Conservation (phyloP, 2,888 invertebrate genomes). For the Phyto melanocephala region DNA sequence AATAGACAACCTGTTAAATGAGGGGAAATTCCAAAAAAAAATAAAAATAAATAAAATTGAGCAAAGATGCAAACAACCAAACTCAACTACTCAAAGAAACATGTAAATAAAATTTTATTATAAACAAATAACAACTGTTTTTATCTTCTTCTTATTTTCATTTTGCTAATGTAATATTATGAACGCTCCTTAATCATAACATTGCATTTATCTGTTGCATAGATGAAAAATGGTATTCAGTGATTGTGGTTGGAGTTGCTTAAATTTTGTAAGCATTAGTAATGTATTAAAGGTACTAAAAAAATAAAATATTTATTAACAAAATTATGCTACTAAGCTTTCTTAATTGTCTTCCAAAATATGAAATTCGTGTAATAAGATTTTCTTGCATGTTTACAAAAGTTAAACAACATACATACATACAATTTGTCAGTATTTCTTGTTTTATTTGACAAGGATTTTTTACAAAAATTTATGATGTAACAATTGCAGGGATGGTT, state of each 20-base stretch:
- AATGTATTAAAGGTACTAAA: conserved; percentile 19
- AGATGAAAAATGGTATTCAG: no score
- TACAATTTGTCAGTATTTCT: neutral
- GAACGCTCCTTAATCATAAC: conserved; percentile 62
- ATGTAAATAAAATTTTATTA: neutral
- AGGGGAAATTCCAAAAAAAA: conserved; percentile 45
- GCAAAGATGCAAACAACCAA: neutral
- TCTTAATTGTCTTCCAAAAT: conserved; percentile 44
- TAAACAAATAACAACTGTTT: conserved; percentile 19
- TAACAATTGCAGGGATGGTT: conserved; percentile 45
- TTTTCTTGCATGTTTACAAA: conserved; percentile 46
- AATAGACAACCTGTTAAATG: conserved; percentile 39
- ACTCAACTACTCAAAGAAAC: neutral
- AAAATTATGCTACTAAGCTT: conserved; percentile 36
- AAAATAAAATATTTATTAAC: conserved; percentile 31
- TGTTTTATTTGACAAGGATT: conserved; percentile 30
- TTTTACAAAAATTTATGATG: conserved; percentile 36
- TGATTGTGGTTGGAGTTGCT: conserved; percentile 6
- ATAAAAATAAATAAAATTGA: conserved; percentile 8
- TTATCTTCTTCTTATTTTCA: neutral
- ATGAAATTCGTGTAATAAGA: conserved; percentile 45
- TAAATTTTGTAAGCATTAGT: conserved; percentile 44
- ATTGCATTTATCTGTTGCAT: conserved; percentile 13
- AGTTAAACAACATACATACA: neutral
- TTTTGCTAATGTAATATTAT: conserved; percentile 11